Evolutionary conservation across 2,113 vertebrate species (phyloP).

Genomic region (Furnarius figulus): DNA sequence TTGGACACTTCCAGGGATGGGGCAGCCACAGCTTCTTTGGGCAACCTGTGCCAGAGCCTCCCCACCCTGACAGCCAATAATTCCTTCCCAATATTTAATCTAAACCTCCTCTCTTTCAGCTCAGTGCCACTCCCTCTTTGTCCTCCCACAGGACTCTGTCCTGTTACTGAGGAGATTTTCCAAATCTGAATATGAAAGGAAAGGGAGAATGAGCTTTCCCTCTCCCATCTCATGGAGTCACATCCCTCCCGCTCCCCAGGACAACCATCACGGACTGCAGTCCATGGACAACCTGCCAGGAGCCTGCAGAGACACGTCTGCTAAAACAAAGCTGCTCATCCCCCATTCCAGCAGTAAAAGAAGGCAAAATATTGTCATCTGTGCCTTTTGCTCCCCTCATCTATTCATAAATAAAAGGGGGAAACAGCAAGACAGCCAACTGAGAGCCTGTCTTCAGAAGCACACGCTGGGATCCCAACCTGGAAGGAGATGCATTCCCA

Average conservation of each 20-base stretch:
- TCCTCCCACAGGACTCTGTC: not conserved
- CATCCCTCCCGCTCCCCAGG: not conserved
- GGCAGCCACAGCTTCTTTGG: not conserved
- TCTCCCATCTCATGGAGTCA: rapidly evolving
- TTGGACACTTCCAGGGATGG: not conserved
- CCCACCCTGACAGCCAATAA: rapidly evolving
- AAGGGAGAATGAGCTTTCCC: not conserved
- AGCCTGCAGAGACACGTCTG: not conserved
- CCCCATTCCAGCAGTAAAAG: not conserved
- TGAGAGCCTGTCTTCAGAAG: not conserved
- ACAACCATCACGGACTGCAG: rapidly evolving
- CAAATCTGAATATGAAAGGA: not conserved
- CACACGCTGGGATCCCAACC: rapidly evolving
- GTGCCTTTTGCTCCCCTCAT: not conserved
- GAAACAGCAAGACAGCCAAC: not conserved
- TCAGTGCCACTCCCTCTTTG: not conserved
- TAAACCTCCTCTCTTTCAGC: not conserved
- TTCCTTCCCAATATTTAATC: not conserved
- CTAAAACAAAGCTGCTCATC: not conserved
- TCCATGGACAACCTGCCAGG: not conserved
- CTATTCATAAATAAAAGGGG: not conserved
- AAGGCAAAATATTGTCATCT: not conserved
- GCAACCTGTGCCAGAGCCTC: not conserved
- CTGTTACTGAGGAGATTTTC: not conserved
- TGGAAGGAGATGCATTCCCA: not conserved